phyloP scores from a whole-genome alignment of 92 coral and sea anemone species.

The Palythoa caribaeorum region DNA sequence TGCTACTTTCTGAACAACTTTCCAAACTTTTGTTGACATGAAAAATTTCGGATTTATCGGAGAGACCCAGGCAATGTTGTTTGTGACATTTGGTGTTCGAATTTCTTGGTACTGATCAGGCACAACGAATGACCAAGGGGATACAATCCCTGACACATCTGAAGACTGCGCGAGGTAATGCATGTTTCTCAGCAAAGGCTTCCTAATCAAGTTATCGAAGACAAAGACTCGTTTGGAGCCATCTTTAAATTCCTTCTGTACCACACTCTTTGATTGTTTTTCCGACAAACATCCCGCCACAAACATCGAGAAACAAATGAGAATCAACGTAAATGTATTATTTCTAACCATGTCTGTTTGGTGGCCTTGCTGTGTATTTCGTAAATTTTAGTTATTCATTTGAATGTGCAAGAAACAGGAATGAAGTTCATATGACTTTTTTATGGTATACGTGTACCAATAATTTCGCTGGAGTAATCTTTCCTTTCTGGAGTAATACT shows the following conservation, averaged over 20 bases:
- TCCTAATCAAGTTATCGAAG: constrained; percentile 64
- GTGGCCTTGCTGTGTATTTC: too few relatives aligned
- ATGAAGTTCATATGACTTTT: too few relatives aligned
- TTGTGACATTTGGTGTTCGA: constrained; percentile 63
- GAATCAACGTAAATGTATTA: not conserved
- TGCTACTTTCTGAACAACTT: constrained; percentile 48
- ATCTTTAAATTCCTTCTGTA: constrained; percentile 41
- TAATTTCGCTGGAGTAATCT: too few relatives aligned
- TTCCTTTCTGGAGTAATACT: too few relatives aligned
- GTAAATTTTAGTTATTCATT: too few relatives aligned
- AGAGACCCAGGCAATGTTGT: constrained; percentile 85
- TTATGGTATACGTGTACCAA: too few relatives aligned
- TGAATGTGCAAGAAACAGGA: too few relatives aligned
- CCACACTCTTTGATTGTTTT: constrained; percentile 9
- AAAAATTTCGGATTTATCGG: constrained; percentile 79
- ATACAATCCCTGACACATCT: constrained; percentile 69
- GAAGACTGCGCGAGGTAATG: constrained; percentile 60
- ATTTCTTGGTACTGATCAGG: constrained; percentile 70
- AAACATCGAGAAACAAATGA: not conserved
- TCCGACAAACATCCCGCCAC: not conserved
- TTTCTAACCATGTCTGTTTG: too few relatives aligned
- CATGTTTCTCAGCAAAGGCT: constrained; percentile 38
- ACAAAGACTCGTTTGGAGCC: constrained; percentile 69
- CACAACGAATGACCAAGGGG: constrained; percentile 78
- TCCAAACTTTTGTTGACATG: constrained; percentile 72